Percentiles rank a stretch among this genome's conserved stretches.
Conservation (phyloP, 1,140 invertebrate species). For the Macrobrachium rosenbergii region DNA sequence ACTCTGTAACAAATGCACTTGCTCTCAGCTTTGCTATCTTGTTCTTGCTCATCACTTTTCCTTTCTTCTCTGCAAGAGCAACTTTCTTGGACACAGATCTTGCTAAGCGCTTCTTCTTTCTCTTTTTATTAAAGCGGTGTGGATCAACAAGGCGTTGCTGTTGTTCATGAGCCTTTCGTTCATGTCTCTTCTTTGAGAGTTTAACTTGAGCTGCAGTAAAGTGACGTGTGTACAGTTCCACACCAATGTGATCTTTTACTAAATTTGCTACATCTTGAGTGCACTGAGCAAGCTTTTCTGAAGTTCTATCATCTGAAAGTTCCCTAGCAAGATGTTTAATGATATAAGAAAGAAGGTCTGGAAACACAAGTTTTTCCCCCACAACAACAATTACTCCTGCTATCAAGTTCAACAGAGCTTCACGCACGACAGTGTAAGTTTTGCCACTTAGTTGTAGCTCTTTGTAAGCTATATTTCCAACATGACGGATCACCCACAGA, state of each 20-base stretch:
- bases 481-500: conserved; percentile 57
- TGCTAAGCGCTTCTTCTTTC: conserved; percentile 45
- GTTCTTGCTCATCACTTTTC: conserved; percentile 30
- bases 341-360: conserved; percentile 45
- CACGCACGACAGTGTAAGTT: conserved; percentile 49
- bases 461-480: conserved; percentile 60
- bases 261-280: conserved; percentile 55
- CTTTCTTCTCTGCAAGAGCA: conserved; percentile 39
- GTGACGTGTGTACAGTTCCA: conserved; percentile 57
- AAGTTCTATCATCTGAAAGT: conserved; percentile 48
- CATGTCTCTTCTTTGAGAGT: conserved; percentile 38
- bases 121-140: conserved; percentile 21
- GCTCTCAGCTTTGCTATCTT: conserved; percentile 14
- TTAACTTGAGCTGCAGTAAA: conserved; percentile 32
- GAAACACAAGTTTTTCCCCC: conserved; percentile 28
- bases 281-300: conserved; percentile 18
- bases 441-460: conserved; percentile 50
- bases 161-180: conserved; percentile 28
- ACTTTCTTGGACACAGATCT: conserved; percentile 35
- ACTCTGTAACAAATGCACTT: conserved; percentile 11
- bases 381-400: conserved; percentile 56
- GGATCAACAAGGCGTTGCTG: conserved; percentile 45
- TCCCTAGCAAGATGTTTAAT: conserved; percentile 60
- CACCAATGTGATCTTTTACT: conserved; percentile 57
- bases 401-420: conserved; percentile 63